A percentile compares a stretch with the other conserved stretches of the same genome.
These are phyloP conservation scores for Taenioides sp. DNA, from an alignment of 2,797 vertebrate genomes.

Conservation along the genomic window DNA sequence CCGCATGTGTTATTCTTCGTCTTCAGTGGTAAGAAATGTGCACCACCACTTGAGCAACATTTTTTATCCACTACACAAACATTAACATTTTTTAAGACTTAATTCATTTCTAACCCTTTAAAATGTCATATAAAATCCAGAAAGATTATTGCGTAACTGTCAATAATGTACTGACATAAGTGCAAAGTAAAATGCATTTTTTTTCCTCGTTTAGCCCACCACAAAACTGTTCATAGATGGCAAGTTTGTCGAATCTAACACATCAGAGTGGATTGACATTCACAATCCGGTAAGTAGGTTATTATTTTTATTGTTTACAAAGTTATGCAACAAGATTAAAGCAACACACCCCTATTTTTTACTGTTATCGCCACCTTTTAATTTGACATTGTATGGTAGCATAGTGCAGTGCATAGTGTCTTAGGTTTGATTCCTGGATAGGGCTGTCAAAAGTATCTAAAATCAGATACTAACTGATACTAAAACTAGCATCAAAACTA, in stretches of 20 bases:
- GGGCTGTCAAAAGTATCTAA: no score
- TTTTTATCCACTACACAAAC: not conserved
- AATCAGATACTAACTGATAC: no score
- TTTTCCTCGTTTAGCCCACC: constrained; percentile 80
- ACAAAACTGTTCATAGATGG: constrained; percentile 98
- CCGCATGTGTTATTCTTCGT: constrained; percentile 75
- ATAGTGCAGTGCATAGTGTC: no score
- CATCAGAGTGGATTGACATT: constrained; percentile 92
- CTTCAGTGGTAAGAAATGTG: constrained; percentile 75
- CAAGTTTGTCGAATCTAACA: constrained; percentile 94
- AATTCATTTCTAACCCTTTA: not conserved
- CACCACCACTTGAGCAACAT: no score
- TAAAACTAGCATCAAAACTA: no score
- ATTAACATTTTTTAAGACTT: not conserved
- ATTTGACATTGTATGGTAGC: no score
- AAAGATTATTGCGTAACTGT: not conserved
- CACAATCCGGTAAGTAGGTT: constrained; percentile 92
- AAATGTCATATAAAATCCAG: not conserved
- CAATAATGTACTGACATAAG: no score
- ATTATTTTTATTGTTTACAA: not conserved
- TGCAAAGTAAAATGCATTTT: constrained; percentile 9
- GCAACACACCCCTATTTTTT: no score
- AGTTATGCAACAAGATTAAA: no score
- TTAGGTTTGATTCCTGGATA: no score
- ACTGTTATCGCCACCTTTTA: no score